Evolutionary conservation across 1,140 invertebrate species (phyloP).

Genomic region (Rhyacophila brunnea): DNA sequence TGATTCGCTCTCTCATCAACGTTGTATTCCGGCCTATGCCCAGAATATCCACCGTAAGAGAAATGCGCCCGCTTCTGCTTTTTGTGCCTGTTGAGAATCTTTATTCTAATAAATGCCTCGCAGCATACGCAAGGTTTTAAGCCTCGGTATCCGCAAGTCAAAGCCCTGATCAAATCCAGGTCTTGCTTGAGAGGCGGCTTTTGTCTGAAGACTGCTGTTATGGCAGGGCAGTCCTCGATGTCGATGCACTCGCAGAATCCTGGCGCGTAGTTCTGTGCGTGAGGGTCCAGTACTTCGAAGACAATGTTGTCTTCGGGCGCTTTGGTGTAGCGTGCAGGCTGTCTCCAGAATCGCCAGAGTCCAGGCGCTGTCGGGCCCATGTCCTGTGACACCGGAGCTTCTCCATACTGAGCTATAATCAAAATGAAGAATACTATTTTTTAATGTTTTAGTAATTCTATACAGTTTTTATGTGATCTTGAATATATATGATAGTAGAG

Average conservation of each 20-base stretch:
- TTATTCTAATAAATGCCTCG: constrained; percentile 11
- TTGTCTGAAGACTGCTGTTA: constrained; percentile 10
- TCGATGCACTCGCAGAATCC: constrained; percentile 24
- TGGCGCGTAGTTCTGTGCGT: constrained; percentile 1
- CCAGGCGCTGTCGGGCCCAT: background rate
- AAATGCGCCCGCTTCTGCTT: constrained; percentile 30
- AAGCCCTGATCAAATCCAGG: constrained; percentile 16
- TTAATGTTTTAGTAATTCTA: no score
- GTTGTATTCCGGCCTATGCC: background rate
- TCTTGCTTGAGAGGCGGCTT: constrained; percentile 5
- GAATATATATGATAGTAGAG: no score
- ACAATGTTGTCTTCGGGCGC: constrained; percentile 7
- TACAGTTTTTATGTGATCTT: no score
- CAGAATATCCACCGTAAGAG: constrained; percentile 7
- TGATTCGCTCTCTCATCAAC: constrained; percentile 12
- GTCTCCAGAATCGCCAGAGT: background rate
- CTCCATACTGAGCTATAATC: constrained; percentile 12
- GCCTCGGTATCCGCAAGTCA: constrained; percentile 20
- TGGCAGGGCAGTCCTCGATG: constrained; percentile 16
- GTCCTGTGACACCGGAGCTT: background rate
- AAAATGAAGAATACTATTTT: no score
- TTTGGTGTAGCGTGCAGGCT: background rate
- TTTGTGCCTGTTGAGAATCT: constrained; percentile 10
- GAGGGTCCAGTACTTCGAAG: constrained; percentile 11
- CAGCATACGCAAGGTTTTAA: constrained; percentile 25